A percentile compares a stretch with the other conserved stretches of the same genome.
Evolutionary conservation across 1,140 invertebrate species (phyloP).

Genomic region (Myzus persicae): DNA sequence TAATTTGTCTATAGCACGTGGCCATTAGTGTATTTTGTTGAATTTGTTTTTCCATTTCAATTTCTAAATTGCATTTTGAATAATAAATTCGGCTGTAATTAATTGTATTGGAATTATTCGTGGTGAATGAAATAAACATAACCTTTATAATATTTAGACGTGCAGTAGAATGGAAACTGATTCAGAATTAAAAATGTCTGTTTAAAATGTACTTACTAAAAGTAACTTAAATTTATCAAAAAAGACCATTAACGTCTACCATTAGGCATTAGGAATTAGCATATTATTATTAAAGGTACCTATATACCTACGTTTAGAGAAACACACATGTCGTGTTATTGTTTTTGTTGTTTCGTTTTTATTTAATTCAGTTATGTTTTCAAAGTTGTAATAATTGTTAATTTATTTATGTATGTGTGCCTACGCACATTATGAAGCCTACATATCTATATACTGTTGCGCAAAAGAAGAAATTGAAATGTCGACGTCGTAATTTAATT

Average conservation of each 20-base stretch:
- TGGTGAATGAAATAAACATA: neutral
- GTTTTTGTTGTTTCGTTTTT: neutral
- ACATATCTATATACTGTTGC: neutral
- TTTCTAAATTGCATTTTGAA: neutral
- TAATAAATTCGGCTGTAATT: neutral
- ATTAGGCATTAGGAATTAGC: neutral
- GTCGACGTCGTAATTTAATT: neutral
- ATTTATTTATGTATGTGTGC: neutral
- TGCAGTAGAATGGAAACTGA: neutral
- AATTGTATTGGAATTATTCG: neutral
- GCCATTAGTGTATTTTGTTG: neutral
- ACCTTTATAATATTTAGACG: neutral
- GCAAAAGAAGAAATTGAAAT: neutral
- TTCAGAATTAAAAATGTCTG: neutral
- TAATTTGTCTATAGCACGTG: neutral
- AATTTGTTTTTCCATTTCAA: neutral
- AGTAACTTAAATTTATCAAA: neutral
- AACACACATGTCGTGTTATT: neutral
- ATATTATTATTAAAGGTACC: conserved; percentile 10
- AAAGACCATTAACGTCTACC: neutral
- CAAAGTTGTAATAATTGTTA: neutral
- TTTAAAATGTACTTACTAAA: neutral
- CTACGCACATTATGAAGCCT: neutral
- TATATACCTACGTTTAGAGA: neutral
- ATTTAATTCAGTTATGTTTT: neutral